Evolutionary conservation across 1,140 invertebrate genomes (phyloP).

Genomic region (Cotesia glomerata): DNA sequence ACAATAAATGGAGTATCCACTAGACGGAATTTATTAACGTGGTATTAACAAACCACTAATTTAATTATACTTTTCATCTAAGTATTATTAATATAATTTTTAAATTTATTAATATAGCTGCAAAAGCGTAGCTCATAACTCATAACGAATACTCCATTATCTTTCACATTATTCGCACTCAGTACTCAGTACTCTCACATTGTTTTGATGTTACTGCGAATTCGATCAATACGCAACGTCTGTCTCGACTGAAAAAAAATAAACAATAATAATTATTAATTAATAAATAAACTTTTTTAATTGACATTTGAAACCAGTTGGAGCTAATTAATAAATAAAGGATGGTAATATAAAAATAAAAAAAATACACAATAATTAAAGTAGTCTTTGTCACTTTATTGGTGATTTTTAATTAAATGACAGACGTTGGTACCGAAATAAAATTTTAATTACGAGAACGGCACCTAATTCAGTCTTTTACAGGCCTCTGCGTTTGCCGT

Average conservation of each 20-base stretch:
- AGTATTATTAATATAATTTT: background rate
- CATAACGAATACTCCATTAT: conserved; percentile 18
- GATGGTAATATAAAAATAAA: conserved; percentile 9
- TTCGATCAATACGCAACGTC: too few relatives aligned
- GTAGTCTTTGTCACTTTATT: conserved; percentile 36
- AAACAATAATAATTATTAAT: background rate
- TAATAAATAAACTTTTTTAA: background rate
- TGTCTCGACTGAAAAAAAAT: too few relatives aligned
- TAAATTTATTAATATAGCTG: conserved; percentile 6
- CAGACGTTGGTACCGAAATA: conserved; percentile 44
- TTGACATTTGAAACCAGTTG: background rate
- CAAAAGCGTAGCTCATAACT: conserved; percentile 15
- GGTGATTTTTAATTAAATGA: conserved; percentile 27
- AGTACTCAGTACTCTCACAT: background rate
- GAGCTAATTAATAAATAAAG: background rate
- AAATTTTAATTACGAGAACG: conserved; percentile 10
- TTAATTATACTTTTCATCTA: background rate
- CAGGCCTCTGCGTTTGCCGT: conserved; percentile 44
- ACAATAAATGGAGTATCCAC: conserved; percentile 12
- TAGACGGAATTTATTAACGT: conserved; percentile 3
- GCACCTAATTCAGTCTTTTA: conserved; percentile 38
- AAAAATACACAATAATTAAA: background rate
- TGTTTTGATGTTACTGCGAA: background rate
- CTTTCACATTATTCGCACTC: background rate
- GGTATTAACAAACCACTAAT: background rate